Base-by-base conservation (phyloP, 2,113 vertebrate genomes). In the Eonycteris spelaea region DNA sequence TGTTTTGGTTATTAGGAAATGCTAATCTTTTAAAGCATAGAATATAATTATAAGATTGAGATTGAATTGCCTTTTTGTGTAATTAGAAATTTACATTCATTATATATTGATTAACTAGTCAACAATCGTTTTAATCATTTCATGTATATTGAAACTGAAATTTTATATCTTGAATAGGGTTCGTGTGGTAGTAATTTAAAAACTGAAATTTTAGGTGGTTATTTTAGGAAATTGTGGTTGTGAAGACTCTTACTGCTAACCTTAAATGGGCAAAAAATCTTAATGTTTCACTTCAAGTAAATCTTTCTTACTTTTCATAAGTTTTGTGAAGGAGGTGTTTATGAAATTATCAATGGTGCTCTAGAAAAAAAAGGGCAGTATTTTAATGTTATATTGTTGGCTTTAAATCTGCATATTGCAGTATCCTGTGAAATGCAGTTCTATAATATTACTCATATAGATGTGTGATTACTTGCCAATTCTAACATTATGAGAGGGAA, bases 1-100 rank as follows among this genome's bases (percentile, higher is more conserved):
- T 92, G 67, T 90, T 21, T 91, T 79, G 84, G 19, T 91, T 74
- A 55, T 95, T 92, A 83, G 75, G 51, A 94, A 86, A 82, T 96
- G 61, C 26, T 80, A 43, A 6, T 86, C 59, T 93, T 95, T 95
- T 95, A 82, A 92, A 88, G 22, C 15, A 73, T 95, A 82, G 53
- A 83, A 90, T 95, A 53, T 18, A 84, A 61, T n/a, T 83, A 65
- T 85, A 55, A 83, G 35, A 4, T 90, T 96, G 53, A 4, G 7
- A 67, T 55, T 71, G 26, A 85, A 75, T 80, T 93, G 24, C 22
- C 18, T 40, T 77, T 96, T 95, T 79, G 77, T 85, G 7, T 86
- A 86, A 24, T 91, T 74, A 63, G 73, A 92, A 94, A 78, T 86
- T 79, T 35, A 21, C 5, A 83, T 80, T 96, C 53, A n/a, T n/a